Conservation (phyloP, 1,140 invertebrate genomes). For the Diuraphis noxia region DNA sequence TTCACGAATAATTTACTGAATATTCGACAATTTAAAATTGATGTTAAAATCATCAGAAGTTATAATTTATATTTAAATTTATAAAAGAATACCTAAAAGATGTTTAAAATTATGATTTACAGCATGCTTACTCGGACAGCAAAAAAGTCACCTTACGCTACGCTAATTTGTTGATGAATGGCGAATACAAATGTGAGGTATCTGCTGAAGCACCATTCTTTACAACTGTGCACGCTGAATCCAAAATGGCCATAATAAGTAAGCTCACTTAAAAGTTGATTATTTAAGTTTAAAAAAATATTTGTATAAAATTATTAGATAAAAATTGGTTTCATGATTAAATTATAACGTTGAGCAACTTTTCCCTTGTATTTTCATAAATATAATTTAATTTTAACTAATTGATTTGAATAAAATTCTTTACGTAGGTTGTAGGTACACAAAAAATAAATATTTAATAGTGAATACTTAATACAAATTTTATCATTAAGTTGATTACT, state of each 20-base stretch:
- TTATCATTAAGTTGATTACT: neutral
- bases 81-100: neutral
- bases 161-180: constrained; percentile 61
- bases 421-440: neutral
- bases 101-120: constrained; percentile 58
- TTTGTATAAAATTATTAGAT: neutral
- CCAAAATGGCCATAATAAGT: constrained; percentile 78
- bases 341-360: neutral
- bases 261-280: constrained; percentile 61
- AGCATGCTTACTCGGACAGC: constrained; percentile 68
- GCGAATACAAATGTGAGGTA: constrained; percentile 64
- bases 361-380: neutral
- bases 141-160: constrained; percentile 60
- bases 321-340: neutral
- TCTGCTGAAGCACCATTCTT: constrained; percentile 70
- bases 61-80: neutral
- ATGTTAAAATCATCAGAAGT: neutral
- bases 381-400: neutral
- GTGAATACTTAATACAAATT: too few species aligned
- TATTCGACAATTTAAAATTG: neutral
- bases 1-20: neutral
- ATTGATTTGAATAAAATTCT: neutral
- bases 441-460: neutral
- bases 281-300: neutral
- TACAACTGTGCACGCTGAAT: constrained; percentile 73